Base-by-base conservation (phyloP, 2,888 invertebrate species). In the Eretmocerus hayati region DNA sequence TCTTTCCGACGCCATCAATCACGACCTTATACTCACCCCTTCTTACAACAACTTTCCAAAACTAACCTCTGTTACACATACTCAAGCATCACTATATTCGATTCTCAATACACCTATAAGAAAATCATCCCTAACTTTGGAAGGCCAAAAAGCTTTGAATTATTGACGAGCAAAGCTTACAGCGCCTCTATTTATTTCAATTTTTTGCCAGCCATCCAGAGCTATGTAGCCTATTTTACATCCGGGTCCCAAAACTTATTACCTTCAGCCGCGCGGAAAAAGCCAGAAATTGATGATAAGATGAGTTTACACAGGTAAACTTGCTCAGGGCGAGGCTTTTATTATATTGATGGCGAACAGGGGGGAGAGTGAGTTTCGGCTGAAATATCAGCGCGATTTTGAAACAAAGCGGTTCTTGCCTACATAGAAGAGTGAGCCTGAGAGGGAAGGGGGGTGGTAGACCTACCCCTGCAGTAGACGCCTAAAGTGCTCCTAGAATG, bases 361-460 rank as follows among this genome's bases (percentile, higher is more conserved):
- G 38, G 32, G 43, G 46, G 39, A 62, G 61, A 64, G 55, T 58
- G n/a, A n/a, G n/a, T n/a, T n/a, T 56, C 15, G 21, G 46, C 53
- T 65, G 63, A 66, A 64, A 64, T 65, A 65, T 65, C 59, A 59
- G 53, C 59, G 54, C 63, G 60, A 66, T 66, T 66, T 63, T 55
- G 60, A 61, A 59, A 65, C 64, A 65, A 65, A 65, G 62, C 62
- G 63, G 48, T n/a, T 50, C 53, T 57, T 48, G 58, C 58, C 61
- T n/a, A n/a, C n/a, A n/a, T n/a, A n/a, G n/a, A n/a, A n/a, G n/a
- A n/a, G n/a, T n/a, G n/a, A n/a, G n/a, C n/a, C n/a, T n/a, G n/a
- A n/a, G n/a, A n/a, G n/a, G n/a, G n/a, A n/a, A n/a, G n/a, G n/a
- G n/a, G n/a, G n/a, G n/a, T n/a, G n/a, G n/a, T n/a, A n/a, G n/a